These are phyloP conservation scores for Daboia siamensis DNA, from an alignment of 2,113 vertebrate species.

Conservation along the genomic window DNA sequence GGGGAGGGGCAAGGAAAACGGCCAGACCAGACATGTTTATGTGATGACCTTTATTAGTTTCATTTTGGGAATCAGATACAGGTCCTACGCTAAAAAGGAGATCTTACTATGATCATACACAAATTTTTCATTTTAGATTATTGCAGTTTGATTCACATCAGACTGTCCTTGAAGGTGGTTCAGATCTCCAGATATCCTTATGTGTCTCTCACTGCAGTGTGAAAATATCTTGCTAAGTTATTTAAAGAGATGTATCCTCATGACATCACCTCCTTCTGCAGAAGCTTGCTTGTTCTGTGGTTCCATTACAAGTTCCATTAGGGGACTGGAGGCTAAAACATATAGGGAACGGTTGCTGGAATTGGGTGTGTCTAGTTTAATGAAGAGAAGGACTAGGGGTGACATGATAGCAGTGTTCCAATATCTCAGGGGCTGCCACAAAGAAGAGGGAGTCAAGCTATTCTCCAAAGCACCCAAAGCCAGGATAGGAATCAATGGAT, in stretches of 20 bases:
- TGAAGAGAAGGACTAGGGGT: too few species aligned
- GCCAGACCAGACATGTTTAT: not conserved
- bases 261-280: not conserved
- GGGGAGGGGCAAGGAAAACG: too few species aligned
- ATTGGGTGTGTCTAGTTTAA: too few species aligned
- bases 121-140: not conserved
- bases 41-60: not conserved
- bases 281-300: not conserved
- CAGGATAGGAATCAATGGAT: too few species aligned
- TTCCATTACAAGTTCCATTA: not conserved
- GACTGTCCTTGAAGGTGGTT: not conserved
- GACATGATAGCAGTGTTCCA: too few species aligned
- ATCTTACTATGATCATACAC: not conserved
- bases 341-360: too few species aligned
- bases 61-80: not conserved
- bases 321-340: too few species aligned
- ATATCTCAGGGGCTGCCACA: too few species aligned
- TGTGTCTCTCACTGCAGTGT: not conserved
- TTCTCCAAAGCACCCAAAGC: too few species aligned
- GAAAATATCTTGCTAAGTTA: not conserved
- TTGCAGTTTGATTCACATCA: not conserved
- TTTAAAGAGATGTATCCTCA: not conserved
- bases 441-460: too few species aligned
- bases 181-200: not conserved
- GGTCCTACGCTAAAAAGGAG: not conserved